Percentiles rank a stretch among this genome's conserved stretches.
Conservation (phyloP, 2,797 vertebrate genomes). For the Gymnoscopelus microlampas region DNA sequence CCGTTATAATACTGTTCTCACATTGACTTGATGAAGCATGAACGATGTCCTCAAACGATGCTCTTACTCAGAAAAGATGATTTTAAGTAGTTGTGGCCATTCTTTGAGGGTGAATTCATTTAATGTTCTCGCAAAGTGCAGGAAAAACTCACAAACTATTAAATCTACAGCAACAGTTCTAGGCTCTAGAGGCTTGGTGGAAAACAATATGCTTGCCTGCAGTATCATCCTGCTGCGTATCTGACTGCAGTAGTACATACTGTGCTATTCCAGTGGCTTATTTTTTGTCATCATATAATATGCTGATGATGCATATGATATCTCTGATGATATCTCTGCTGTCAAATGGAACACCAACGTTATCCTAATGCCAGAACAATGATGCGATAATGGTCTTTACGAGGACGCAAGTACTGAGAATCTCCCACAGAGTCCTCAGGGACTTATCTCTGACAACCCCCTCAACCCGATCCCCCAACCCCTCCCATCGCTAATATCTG, state of each 20-base stretch:
- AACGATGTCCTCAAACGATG: background rate
- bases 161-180: conserved; percentile 11
- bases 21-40: background rate
- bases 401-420: conserved; percentile 23
- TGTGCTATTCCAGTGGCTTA: background rate
- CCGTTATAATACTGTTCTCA: background rate
- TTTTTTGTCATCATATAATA: conserved; percentile 12
- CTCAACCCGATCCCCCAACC: background rate
- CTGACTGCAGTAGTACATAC: conserved; percentile 17
- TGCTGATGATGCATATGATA: conserved; percentile 34
- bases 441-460: conserved; percentile 22
- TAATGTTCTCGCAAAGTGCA: background rate
- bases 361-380: conserved; percentile 37
- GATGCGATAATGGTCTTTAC: conserved; percentile 39
- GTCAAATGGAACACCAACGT: conserved; percentile 21
- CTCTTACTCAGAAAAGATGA: background rate
- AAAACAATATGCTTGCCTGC: conserved; percentile 12
- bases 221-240: background rate
- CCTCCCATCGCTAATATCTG: conserved; percentile 2
- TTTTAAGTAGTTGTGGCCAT: background rate
- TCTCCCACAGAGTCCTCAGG: conserved; percentile 28
- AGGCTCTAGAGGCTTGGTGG: background rate
- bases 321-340: conserved; percentile 17
- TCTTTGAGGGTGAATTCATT: conserved; percentile 1
- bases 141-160: conserved; percentile 1